Conservation (phyloP, 1,140 invertebrate genomes). For the Micrasema minimum region DNA sequence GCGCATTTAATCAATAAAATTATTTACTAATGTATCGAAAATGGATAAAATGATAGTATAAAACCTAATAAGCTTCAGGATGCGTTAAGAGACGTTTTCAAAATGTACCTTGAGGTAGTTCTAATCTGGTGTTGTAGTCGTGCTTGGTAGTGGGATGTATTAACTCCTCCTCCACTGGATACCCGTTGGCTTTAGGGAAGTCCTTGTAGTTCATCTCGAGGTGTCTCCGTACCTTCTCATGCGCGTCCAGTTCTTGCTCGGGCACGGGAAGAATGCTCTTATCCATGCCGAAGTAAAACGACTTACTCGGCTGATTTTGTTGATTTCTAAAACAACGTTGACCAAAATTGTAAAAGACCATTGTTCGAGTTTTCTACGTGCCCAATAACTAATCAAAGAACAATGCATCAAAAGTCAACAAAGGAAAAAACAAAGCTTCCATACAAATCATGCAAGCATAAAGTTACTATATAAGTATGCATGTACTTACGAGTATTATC, state of each 20-base stretch:
- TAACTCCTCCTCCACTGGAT: constrained; percentile 40
- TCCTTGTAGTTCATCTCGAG: constrained; percentile 50
- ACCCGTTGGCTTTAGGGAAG: constrained; percentile 42
- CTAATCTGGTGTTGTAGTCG: constrained; percentile 45
- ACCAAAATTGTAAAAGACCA: neutral
- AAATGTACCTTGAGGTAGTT: constrained; percentile 47
- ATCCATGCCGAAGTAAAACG: constrained; percentile 84
- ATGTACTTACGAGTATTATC: too few species aligned
- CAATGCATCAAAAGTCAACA: too few species aligned
- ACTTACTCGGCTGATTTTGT: constrained; percentile 68
- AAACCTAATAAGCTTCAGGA: too few species aligned
- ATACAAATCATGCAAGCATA: too few species aligned
- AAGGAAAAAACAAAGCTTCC: too few species aligned
- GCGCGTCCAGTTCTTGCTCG: constrained; percentile 62
- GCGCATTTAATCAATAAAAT: too few species aligned
- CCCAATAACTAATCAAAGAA: too few species aligned
- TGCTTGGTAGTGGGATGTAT: constrained; percentile 37
- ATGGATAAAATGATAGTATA: too few species aligned
- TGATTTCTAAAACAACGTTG: constrained; percentile 46
- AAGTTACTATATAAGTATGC: too few species aligned
- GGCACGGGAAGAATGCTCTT: constrained; percentile 60
- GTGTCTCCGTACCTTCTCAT: constrained; percentile 50
- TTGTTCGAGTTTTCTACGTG: too few species aligned
- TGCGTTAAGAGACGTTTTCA: too few species aligned
- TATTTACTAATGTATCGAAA: too few species aligned